A percentile compares a stretch with the other conserved stretches of the same genome.
phyloP scores from a whole-genome alignment of 2,113 vertebrate species.

The Pteropus alecto region DNA sequence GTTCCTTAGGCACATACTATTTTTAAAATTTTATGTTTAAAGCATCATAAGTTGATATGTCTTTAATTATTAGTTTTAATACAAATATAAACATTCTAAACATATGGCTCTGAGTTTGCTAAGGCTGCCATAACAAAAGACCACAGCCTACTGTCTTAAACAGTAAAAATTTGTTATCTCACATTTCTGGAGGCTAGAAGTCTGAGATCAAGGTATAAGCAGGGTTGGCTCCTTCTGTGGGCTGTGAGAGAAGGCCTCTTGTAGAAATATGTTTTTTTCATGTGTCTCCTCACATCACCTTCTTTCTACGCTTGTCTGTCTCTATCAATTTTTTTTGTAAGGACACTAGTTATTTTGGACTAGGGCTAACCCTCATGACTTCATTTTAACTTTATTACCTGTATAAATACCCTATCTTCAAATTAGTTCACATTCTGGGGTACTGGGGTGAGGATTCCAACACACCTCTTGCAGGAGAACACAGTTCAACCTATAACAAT shows the following conservation, averaged over 20 bases:
- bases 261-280: background rate
- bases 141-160: background rate
- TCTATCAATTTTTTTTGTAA: background rate
- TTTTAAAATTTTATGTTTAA: background rate
- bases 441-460: background rate
- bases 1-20: background rate
- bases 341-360: background rate
- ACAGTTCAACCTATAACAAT: background rate
- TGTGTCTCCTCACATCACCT: background rate
- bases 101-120: background rate
- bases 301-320: background rate
- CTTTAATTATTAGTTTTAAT: background rate
- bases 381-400: background rate
- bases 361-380: background rate
- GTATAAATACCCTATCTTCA: background rate
- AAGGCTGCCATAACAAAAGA: background rate
- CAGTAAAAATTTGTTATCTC: too few relatives aligned
- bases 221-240: too few relatives aligned
- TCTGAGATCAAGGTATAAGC: background rate
- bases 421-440: background rate
- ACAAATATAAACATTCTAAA: background rate
- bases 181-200: background rate
- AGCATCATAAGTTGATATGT: background rate
- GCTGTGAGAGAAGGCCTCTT: too few relatives aligned
- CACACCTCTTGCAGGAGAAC: background rate